phyloP scores from a whole-genome alignment of 2,797 vertebrate species.

The Spinus olivaceus region DNA sequence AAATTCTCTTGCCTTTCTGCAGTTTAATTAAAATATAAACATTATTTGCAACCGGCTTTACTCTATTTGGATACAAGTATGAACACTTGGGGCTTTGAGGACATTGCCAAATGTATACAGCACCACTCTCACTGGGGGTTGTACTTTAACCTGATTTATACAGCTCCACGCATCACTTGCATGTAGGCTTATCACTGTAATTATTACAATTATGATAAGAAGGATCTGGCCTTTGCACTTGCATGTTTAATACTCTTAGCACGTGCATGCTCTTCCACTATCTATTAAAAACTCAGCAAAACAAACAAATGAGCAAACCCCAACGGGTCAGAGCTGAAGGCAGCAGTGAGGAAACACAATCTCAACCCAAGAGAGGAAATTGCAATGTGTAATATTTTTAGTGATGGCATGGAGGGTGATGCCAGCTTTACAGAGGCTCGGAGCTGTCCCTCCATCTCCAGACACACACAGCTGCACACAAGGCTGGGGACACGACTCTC shows the following conservation, averaged over 20 bases:
- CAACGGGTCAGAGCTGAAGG: not conserved
- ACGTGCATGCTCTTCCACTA: not conserved
- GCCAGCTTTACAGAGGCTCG: not conserved
- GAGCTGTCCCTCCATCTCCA: not conserved
- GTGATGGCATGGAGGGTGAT: not conserved
- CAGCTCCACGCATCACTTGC: not conserved
- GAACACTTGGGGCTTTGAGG: constrained; percentile 12
- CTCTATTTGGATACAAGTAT: constrained; percentile 61
- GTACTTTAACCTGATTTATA: constrained; percentile 59
- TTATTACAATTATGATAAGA: not conserved
- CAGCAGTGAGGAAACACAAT: not conserved
- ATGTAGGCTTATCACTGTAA: not conserved
- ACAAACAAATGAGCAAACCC: not conserved
- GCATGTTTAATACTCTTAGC: constrained; percentile 22
- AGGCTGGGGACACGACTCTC: not conserved
- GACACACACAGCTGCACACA: not conserved
- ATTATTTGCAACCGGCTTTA: constrained; percentile 56
- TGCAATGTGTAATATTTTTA: not conserved
- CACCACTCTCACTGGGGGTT: constrained; percentile 61
- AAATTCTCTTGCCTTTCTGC: constrained; percentile 54
- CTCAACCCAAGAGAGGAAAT: not conserved
- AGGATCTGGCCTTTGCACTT: constrained; percentile 55
- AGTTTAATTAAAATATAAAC: constrained; percentile 71
- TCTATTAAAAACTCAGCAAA: not conserved
- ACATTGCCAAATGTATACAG: constrained; percentile 51